These are phyloP conservation scores for Venustoraphidia nigricollis DNA, from an alignment of 2,888 invertebrate genomes.

Conservation along the genomic window DNA sequence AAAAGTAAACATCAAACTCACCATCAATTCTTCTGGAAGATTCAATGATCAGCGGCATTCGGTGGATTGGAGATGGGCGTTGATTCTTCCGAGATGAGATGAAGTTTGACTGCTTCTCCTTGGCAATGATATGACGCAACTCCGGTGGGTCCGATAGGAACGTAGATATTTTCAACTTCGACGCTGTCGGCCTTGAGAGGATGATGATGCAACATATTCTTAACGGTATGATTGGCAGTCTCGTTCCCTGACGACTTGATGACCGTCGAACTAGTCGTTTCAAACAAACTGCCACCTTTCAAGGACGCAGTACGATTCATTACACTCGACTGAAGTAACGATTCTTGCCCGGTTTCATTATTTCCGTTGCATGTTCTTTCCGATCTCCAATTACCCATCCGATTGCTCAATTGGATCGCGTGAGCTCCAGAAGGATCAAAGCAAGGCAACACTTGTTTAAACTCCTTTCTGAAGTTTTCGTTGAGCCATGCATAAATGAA, in stretches of 20 bases:
- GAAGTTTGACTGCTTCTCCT: conserved; percentile 27
- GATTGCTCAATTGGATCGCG: conserved; percentile 15
- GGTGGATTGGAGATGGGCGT: conserved; percentile 14
- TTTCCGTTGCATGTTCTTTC: conserved; percentile 63
- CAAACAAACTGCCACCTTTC: conserved; percentile 15
- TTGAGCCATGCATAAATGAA: conserved; percentile 93
- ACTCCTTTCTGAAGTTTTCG: conserved; percentile 84
- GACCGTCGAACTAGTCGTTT: background rate
- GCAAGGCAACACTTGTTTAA: conserved; percentile 59
- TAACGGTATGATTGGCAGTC: too few relatives aligned
- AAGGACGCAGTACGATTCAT: conserved; percentile 34
- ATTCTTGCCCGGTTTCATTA: conserved; percentile 51
- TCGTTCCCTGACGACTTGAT: conserved; percentile 7
- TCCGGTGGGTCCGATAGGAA: conserved; percentile 18
- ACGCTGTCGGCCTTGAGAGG: conserved; percentile 34
- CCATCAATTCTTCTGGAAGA: too few relatives aligned
- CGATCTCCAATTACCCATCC: conserved; percentile 42
- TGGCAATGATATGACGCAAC: conserved; percentile 25
- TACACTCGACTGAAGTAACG: conserved; percentile 27
- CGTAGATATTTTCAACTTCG: conserved; percentile 38
- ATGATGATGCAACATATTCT: background rate
- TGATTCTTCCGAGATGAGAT: conserved; percentile 28
- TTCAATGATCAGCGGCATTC: background rate
- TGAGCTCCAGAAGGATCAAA: conserved; percentile 26
- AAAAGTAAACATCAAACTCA: too few relatives aligned